A percentile compares a stretch with the other conserved stretches of the same genome.
Conservation (phyloP, 2,113 vertebrate species). For the Gymnarchus niloticus region DNA sequence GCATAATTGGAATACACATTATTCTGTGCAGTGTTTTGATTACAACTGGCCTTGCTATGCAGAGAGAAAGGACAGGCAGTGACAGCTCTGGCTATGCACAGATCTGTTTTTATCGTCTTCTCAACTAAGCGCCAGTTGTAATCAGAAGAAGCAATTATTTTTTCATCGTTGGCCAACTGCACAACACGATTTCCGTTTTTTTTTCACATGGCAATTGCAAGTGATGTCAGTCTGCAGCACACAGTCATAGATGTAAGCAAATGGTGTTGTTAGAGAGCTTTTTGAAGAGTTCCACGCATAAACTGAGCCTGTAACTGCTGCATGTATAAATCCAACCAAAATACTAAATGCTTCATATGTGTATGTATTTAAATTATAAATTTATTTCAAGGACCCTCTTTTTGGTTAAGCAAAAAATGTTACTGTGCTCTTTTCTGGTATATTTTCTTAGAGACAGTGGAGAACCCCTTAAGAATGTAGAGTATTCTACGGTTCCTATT, state of each 20-base stretch:
- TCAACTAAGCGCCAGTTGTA: not conserved
- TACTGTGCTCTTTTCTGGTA: no score
- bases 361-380: not conserved
- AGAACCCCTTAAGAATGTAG: no score
- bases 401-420: not conserved
- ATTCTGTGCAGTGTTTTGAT: not conserved
- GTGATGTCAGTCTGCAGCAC: not conserved
- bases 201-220: not conserved
- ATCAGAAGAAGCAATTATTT: not conserved
- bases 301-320: not conserved
- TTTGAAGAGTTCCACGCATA: not conserved
- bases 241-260: not conserved
- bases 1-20: not conserved
- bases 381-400: not conserved
- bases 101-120: not conserved
- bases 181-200: not conserved
- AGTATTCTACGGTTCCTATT: no score
- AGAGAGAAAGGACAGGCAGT: not conserved
- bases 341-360: not conserved
- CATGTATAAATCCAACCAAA: constrained; percentile 1
- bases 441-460: no score
- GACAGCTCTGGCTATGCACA: not conserved
- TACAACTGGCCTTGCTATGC: not conserved
- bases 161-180: not conserved
- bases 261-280: not conserved